phyloP scores from a whole-genome alignment of 2,888 invertebrate genomes.

The Chaetoderma sp. region DNA sequence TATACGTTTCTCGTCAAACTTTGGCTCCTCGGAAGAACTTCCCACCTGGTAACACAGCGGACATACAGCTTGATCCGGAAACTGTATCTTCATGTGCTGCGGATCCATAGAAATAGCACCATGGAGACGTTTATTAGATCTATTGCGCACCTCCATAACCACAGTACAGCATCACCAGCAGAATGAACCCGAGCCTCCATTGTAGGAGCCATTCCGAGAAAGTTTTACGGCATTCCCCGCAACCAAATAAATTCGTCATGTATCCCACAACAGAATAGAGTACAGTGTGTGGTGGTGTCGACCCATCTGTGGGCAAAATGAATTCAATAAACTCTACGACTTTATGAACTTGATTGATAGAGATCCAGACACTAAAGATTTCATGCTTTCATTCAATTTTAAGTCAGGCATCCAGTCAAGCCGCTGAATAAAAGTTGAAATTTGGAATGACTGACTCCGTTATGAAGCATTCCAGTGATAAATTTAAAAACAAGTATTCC shows the following conservation, averaged over 20 bases:
- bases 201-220: constrained; percentile 83
- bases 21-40: constrained; percentile 10
- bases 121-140: constrained; percentile 86
- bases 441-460: too few relatives aligned
- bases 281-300: not conserved
- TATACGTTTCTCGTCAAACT: constrained; percentile 43
- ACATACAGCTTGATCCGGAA: constrained; percentile 81
- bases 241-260: constrained; percentile 92
- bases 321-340: too few relatives aligned
- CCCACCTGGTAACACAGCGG: constrained; percentile 66
- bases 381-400: too few relatives aligned
- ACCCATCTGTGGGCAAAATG: not conserved
- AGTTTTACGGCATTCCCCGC: constrained; percentile 91
- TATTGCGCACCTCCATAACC: constrained; percentile 96
- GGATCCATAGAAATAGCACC: constrained; percentile 91
- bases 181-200: constrained; percentile 79
- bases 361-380: too few relatives aligned
- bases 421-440: too few relatives aligned
- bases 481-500: too few relatives aligned
- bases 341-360: too few relatives aligned
- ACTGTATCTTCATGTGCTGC: constrained; percentile 87
- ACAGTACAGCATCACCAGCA: constrained; percentile 83
- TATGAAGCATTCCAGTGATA: too few relatives aligned
- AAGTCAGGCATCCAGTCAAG: too few relatives aligned
- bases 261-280: constrained; percentile 74